These are phyloP conservation scores for Oplegnathus fasciatus DNA, from an alignment of 2,113 vertebrate species.

Conservation along the genomic window DNA sequence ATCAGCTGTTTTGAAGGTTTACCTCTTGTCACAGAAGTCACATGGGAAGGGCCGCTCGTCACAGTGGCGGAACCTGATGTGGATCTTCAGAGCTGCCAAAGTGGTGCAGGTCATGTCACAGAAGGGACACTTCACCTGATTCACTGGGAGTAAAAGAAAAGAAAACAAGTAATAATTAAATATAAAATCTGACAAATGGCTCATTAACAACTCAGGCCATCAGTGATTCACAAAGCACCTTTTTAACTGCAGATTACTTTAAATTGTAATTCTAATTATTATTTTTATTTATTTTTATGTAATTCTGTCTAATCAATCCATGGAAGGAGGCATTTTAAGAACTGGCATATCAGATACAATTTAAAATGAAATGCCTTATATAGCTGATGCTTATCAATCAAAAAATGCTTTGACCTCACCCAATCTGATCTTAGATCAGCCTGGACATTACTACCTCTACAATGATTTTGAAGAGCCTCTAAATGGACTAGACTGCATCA, in stretches of 20 bases:
- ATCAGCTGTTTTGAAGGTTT: background rate
- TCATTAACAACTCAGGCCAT: background rate
- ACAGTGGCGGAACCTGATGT: slow-evolving; percentile 83
- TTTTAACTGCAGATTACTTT: background rate
- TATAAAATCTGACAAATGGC: background rate
- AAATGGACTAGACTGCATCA: background rate
- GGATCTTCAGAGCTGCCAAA: slow-evolving; percentile 83
- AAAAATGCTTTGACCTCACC: too few relatives aligned
- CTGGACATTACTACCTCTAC: background rate
- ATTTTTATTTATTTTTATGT: too few relatives aligned
- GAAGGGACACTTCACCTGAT: slow-evolving; percentile 79
- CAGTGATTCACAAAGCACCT: background rate
- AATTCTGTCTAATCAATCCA: background rate
- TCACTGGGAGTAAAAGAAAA: slow-evolving; percentile 57
- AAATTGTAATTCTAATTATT: background rate
- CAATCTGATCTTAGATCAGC: background rate
- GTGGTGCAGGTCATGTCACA: slow-evolving; percentile 83
- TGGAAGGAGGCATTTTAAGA: background rate
- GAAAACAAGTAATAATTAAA: background rate
- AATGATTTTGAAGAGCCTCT: background rate
- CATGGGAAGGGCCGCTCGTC: slow-evolving; percentile 83
- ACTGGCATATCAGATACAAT: too few relatives aligned
- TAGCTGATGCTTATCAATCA: background rate
- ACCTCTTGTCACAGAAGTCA: slow-evolving; percentile 85
- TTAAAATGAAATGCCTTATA: background rate